Evolutionary conservation across 2,113 vertebrate species (phyloP), one percentile per base, ranked within the genome.

Genomic region (Trogon melanurus): DNA sequence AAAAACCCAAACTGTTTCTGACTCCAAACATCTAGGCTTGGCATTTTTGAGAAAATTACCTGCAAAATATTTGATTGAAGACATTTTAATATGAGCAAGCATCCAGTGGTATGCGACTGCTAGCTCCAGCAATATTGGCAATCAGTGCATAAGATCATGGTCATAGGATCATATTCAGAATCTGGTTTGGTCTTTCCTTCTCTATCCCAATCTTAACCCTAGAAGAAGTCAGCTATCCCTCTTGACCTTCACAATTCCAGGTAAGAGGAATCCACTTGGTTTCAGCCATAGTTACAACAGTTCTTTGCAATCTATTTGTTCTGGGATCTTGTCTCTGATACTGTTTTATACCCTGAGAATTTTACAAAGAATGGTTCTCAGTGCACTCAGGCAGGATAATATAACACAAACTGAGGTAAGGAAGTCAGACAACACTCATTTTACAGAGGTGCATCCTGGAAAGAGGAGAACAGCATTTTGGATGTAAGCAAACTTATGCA

Each of bases 121-220:
- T 64, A 19, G 10, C 3, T 2, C 0, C 27, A 34, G 10, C 3
- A 1, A 60, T 26, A 48, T 19, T 34, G 17, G 30, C 21, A n/a
- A 36, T 16, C 5, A 6, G 8, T 32, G 90, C 45, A 57, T 18
- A 65, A 27, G 22, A 34, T n/a, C 30, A 30, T 41, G 4, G 5
- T 7, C 7, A 20, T 9, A 78, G 16, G 8, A 87, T 48, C 9
- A 45, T 21, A 72, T 11, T 0, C 2, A 82, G 38, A 81, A 71
- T 11, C 16, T 71, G 16, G 7, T 53, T 75, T 57, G 9, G 2
- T 78, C n/a, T 56, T 6, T 75, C 29, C 45, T 74, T 57, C 26
- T 70, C 10, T 8, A 50, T 27, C 16, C 26, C 30, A 29, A 18
- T 32, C 18, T 74, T 41, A 70, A 5, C 13, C 47, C 5, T 25